Base-by-base conservation (phyloP, 2,113 vertebrate species). In the Phalacrocorax carbo region DNA sequence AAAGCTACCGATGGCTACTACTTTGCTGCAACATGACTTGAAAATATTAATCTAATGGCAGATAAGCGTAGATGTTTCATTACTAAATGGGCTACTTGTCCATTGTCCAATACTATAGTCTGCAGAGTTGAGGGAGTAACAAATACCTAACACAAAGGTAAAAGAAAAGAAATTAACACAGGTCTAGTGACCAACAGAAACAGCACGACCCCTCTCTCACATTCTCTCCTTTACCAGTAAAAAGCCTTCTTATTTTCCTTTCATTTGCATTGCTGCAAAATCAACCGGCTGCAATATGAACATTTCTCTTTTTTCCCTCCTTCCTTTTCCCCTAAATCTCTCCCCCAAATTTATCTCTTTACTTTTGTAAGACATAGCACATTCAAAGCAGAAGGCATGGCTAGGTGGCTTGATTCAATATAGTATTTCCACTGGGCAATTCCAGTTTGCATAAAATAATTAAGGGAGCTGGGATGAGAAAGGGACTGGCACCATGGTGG, bases 41-140 rank as follows among this genome's bases (percentile, higher is more conserved):
- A 58, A 96, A 96, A 72, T 73, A 86, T 94, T 91, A 89, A 92
- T 91, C 70, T 89, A 68, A 69, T 82, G 79, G 68, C 57, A 93
- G 55, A 86, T 52, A 92, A 52, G 30, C 49, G 38, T 30, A 65
- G 54, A n/a, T 76, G 46, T 68, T 75, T 68, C 61, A n/a, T 49
- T 42, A 60, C 40, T 83, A 66, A 96, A 61, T 61, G 48, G 38
- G 61, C 54, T 55, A 44, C 5, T 6, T 44, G 36, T 61, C 65
- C 65, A 64, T 78, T 4, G 12, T 44, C 75, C 48, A 17, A n/a
- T 78, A 62, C 38, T 77, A 16, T 6, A 85, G 40, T 17, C 30
- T 81, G 61, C 48, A 22, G 60, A 75, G 48, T 27, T 82, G 48
- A 77, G 61, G 49, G 87, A 85, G 68, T 15, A 86, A 32, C 34